These are phyloP conservation scores for Onthophagus sagittarius DNA, from an alignment of 2,888 invertebrate genomes.

Conservation along the genomic window DNA sequence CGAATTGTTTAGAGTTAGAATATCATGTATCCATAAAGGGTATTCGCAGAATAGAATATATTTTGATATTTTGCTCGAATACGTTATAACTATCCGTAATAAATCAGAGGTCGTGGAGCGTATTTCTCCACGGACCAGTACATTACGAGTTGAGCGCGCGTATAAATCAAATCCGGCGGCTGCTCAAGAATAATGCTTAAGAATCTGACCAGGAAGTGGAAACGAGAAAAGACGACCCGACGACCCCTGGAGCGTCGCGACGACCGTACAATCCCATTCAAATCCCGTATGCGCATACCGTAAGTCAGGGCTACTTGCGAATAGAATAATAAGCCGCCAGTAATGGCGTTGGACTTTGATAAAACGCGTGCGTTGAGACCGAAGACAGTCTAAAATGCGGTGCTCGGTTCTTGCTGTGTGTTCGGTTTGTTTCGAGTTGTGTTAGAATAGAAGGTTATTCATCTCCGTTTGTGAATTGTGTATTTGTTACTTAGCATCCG, in stretches of 20 bases:
- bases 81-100: constrained; percentile 1
- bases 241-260: not conserved
- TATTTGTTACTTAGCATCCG: not conserved
- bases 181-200: constrained; percentile 12
- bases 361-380: not conserved
- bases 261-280: constrained; percentile 1
- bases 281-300: not conserved
- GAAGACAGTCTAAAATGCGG: not conserved
- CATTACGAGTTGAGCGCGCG: not conserved
- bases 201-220: constrained; percentile 13
- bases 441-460: not conserved
- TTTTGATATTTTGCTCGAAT: constrained; percentile 2
- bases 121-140: constrained; percentile 11
- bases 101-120: constrained; percentile 8
- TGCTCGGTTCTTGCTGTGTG: not conserved
- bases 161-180: constrained; percentile 5
- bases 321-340: not conserved
- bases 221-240: constrained; percentile 1
- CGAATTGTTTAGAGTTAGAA: not conserved
- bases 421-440: not conserved
- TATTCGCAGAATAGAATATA: not conserved
- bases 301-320: not conserved
- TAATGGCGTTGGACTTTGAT: constrained; percentile 8
- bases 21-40: not conserved
- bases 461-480: not conserved